Conservation (phyloP, 2,888 invertebrate species). For the Strigamia transsilvanica region DNA sequence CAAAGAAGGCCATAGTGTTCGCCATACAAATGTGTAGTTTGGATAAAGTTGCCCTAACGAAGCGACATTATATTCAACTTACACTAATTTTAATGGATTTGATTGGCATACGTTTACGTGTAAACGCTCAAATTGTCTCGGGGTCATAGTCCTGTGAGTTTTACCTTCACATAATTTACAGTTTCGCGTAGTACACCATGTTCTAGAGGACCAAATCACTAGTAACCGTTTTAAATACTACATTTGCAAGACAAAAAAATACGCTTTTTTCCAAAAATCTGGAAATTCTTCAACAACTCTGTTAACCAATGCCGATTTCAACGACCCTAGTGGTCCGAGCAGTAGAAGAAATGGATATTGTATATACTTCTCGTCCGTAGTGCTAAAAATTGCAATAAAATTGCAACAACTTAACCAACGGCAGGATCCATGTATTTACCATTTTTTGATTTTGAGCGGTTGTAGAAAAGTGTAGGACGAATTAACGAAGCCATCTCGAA, state of each 20-base stretch:
- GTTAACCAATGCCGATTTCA: not conserved
- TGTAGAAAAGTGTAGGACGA: not conserved
- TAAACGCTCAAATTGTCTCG: not conserved
- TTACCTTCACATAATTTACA: too few relatives aligned
- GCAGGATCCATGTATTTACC: not conserved
- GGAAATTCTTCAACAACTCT: not conserved
- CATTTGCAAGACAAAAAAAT: not conserved
- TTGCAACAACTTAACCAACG: too few relatives aligned
- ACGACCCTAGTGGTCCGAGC: conserved; percentile 5
- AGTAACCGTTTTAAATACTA: too few relatives aligned
- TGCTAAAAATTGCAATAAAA: not conserved
- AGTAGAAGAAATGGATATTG: not conserved
- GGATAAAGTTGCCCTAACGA: conserved; percentile 1
- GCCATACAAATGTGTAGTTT: not conserved
- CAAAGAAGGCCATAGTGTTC: conserved; percentile 17
- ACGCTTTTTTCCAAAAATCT: not conserved
- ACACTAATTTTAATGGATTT: not conserved
- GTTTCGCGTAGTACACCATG: not conserved
- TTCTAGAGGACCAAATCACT: not conserved
- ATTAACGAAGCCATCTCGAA: not conserved
- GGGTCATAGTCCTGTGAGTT: too few relatives aligned
- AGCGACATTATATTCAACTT: not conserved
- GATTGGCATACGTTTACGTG: not conserved
- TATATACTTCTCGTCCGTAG: not conserved
- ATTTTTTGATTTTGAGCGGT: not conserved